These are phyloP conservation scores for Anoplophora glabripennis DNA, from an alignment of 1,140 invertebrate genomes.

Conservation along the genomic window DNA sequence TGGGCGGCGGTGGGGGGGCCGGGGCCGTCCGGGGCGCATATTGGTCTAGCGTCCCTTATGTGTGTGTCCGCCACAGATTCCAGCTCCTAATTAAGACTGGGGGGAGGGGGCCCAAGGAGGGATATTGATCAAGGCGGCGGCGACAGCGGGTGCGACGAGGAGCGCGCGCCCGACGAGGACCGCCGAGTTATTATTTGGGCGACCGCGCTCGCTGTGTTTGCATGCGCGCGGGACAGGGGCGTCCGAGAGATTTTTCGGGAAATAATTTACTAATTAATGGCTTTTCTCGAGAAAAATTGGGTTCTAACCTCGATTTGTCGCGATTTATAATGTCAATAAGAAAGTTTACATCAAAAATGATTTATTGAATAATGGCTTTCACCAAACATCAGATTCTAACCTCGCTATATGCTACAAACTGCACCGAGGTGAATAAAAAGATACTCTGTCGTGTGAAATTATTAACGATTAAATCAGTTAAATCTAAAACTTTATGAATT, in stretches of 20 bases:
- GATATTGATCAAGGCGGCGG: slow-evolving; percentile 49
- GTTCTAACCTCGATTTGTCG: too few species aligned
- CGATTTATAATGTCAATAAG: too few species aligned
- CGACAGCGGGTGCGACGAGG: slow-evolving; percentile 34
- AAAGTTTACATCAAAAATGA: too few species aligned
- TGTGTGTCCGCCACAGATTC: slow-evolving; percentile 63
- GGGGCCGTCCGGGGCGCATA: slow-evolving; percentile 31
- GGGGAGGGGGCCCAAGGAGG: slow-evolving; percentile 41
- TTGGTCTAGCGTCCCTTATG: slow-evolving; percentile 56
- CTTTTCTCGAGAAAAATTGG: too few species aligned
- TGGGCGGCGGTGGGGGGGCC: background rate
- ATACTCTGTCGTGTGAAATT: too few species aligned
- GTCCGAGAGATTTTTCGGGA: background rate
- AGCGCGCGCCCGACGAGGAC: slow-evolving; percentile 29
- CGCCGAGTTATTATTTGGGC: slow-evolving; percentile 48
- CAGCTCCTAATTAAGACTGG: slow-evolving; percentile 63
- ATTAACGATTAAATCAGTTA: too few species aligned
- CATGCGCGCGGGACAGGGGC: slow-evolving; percentile 33
- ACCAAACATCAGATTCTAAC: too few species aligned
- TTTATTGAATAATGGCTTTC: too few species aligned
- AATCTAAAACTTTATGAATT: too few species aligned
- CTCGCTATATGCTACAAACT: too few species aligned
- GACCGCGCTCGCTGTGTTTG: slow-evolving; percentile 40
- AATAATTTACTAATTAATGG: too few species aligned
- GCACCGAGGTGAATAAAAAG: too few species aligned